phyloP scores from a whole-genome alignment of 1,140 invertebrate species.

The Fopius arisanus region DNA sequence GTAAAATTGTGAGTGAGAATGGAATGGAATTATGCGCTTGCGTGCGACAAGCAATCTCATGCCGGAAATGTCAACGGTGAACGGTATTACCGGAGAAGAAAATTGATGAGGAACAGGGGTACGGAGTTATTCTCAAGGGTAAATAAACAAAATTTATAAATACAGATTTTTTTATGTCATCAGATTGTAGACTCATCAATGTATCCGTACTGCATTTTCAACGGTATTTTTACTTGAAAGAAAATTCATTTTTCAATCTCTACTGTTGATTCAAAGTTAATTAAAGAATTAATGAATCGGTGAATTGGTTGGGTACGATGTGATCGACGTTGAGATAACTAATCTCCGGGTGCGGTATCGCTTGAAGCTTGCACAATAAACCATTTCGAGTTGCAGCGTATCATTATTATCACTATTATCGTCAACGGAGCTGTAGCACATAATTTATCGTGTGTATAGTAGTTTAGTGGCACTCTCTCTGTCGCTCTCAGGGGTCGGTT shows the following conservation, averaged over 20 bases:
- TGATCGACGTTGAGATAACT: conserved; percentile 8
- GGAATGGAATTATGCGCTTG: conserved; percentile 11
- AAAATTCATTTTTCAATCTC: not conserved
- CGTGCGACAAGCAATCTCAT: conserved; percentile 18
- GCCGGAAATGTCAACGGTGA: conserved; percentile 19
- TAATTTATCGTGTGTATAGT: conserved; percentile 24
- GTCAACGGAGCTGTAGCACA: conserved; percentile 16
- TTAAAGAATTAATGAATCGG: conserved; percentile 13
- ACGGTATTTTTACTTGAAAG: not conserved
- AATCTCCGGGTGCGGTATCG: conserved; percentile 24
- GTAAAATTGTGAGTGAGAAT: conserved; percentile 7
- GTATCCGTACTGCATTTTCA: too few relatives aligned
- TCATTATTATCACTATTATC: conserved; percentile 32
- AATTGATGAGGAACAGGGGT: conserved; percentile 2
- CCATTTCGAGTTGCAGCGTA: conserved; percentile 20
- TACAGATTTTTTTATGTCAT: not conserved
- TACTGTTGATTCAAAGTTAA: not conserved
- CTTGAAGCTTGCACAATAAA: conserved; percentile 18
- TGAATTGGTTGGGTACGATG: conserved; percentile 16
- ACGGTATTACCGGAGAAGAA: conserved; percentile 11
- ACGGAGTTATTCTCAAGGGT: not conserved
- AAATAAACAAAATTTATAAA: not conserved
- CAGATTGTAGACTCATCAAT: too few relatives aligned
- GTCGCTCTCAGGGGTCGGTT: not conserved
- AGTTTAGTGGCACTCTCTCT: not conserved